These are phyloP conservation scores for Thamnophis sirtalis DNA, from an alignment of 2,113 vertebrate genomes.

Conservation along the genomic window DNA sequence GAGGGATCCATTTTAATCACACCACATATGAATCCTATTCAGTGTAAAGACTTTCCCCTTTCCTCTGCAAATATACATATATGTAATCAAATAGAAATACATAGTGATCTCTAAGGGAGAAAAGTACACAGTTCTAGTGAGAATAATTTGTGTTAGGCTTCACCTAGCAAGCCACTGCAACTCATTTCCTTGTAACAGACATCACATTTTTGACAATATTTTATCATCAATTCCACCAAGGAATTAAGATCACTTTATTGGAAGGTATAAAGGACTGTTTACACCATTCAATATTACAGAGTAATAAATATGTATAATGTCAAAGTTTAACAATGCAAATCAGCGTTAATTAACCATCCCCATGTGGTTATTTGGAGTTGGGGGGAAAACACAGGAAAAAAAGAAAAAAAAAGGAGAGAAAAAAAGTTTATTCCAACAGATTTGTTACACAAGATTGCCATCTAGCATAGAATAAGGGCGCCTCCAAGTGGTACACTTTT, in stretches of 20 bases:
- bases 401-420: conserved; percentile 28
- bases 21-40: background rate
- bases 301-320: conserved; percentile 66
- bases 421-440: conserved; percentile 32
- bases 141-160: conserved; percentile 35
- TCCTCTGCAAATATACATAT: conserved; percentile 37
- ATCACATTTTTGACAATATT: conserved; percentile 30
- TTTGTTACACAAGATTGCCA: conserved; percentile 27
- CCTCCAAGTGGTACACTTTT: conserved; percentile 74
- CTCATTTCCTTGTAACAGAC: conserved; percentile 28
- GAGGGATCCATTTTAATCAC: background rate
- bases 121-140: conserved; percentile 18
- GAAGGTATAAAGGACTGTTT: conserved; percentile 55
- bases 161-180: conserved; percentile 44
- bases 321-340: conserved; percentile 71
- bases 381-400: conserved; percentile 30
- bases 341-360: conserved; percentile 65
- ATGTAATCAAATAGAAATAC: conserved; percentile 28
- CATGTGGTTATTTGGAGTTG: conserved; percentile 60
- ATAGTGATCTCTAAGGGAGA: conserved; percentile 20
- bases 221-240: conserved; percentile 38
- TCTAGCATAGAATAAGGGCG: conserved; percentile 69
- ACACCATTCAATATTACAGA: conserved; percentile 58
- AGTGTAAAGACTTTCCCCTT: background rate
- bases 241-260: conserved; percentile 53